Evolutionary conservation across 2,797 vertebrate genomes (phyloP).

Genomic region (Pelochelys cantorii): DNA sequence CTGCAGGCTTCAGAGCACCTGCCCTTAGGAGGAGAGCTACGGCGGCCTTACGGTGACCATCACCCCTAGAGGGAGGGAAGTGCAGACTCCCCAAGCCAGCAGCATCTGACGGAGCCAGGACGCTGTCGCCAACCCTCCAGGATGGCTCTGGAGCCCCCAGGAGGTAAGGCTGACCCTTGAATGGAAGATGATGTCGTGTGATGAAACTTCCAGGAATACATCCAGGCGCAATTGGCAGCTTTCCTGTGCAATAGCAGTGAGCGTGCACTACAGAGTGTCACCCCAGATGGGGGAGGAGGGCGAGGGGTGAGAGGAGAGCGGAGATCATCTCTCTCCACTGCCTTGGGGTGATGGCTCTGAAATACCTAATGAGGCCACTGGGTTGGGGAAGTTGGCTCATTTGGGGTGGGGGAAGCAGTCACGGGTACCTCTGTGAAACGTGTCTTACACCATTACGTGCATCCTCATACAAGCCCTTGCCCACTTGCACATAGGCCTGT

Average conservation of each 20-base stretch:
- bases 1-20: background rate
- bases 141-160: background rate
- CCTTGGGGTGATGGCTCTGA: background rate
- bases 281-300: rapidly evolving
- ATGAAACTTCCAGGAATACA: background rate
- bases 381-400: background rate
- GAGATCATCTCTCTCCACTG: background rate
- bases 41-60: background rate
- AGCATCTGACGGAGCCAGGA: background rate
- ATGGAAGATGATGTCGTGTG: background rate
- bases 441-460: background rate
- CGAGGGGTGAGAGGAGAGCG: rapidly evolving
- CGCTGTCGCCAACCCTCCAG: background rate
- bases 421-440: background rate
- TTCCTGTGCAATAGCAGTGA: background rate
- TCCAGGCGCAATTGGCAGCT: background rate
- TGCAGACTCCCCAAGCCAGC: background rate
- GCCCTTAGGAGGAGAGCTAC: background rate
- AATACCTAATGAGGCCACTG: background rate
- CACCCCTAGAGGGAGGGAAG: background rate
- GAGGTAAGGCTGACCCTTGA: background rate
- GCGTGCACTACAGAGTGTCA: background rate
- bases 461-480: background rate
- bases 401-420: no score
- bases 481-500: background rate